Evolutionary conservation across 53 echinoderm and acorn worm species (phyloP).

Genomic region (Apostichopus leukothele): DNA sequence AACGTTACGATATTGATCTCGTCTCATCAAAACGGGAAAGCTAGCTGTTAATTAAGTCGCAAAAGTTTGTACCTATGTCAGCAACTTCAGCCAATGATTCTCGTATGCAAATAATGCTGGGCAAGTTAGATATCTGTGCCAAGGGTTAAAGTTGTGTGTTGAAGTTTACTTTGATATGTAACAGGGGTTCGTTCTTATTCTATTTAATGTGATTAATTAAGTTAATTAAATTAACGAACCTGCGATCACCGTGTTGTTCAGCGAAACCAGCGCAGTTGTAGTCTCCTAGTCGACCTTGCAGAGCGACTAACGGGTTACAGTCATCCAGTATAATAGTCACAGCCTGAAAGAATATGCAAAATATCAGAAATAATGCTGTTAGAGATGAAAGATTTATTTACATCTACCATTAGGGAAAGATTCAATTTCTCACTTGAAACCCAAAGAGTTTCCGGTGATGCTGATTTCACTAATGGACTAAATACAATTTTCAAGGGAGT

Average conservation of each 20-base stretch:
- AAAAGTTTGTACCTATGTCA: no score
- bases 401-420: background rate
- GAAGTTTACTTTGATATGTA: no score
- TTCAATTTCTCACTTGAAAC: background rate
- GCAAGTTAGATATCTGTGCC: no score
- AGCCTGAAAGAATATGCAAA: background rate
- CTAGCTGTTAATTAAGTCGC: no score
- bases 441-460: background rate
- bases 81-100: no score
- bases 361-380: background rate
- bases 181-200: no score
- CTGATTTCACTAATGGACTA: background rate
- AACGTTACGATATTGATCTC: no score
- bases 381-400: no score
- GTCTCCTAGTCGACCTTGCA: conserved; percentile 66
- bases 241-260: conserved; percentile 61
- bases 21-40: no score
- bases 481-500: background rate
- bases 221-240: conserved; percentile 54
- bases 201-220: no score
- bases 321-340: conserved; percentile 52
- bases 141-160: no score
- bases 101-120: no score
- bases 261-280: conserved; percentile 83
- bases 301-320: conserved; percentile 84